A percentile compares a stretch with the other conserved stretches of the same genome.
These are phyloP conservation scores for Eumerus sabulonum DNA, from an alignment of 2,888 invertebrate genomes.

Conservation along the genomic window DNA sequence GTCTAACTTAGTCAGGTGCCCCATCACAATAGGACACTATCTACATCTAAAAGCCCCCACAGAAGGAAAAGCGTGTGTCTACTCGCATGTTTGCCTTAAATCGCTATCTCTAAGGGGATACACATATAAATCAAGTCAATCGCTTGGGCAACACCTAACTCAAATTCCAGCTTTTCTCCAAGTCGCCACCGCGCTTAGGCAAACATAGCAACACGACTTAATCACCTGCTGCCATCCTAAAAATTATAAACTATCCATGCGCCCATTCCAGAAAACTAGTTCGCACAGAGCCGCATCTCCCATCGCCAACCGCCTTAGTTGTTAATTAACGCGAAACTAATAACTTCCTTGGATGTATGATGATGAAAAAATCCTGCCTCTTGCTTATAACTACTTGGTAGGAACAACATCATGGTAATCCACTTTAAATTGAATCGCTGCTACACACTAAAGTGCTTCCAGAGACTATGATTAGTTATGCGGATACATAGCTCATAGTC, in stretches of 20 bases:
- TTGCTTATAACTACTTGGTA: neutral
- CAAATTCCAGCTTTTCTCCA: neutral
- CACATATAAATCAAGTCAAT: too few relatives aligned
- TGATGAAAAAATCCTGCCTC: slow-evolving; percentile 58
- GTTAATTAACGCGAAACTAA: slow-evolving; percentile 52
- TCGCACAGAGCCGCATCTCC: slow-evolving; percentile 5
- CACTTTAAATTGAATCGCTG: slow-evolving; percentile 52
- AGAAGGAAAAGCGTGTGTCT: too few relatives aligned
- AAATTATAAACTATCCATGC: slow-evolving; percentile 29
- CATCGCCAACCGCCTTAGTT: neutral
- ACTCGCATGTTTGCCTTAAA: too few relatives aligned
- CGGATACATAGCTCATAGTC: neutral
- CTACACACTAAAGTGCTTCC: neutral
- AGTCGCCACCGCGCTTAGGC: neutral
- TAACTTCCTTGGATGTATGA: slow-evolving; percentile 53
- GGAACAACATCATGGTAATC: slow-evolving; percentile 46
- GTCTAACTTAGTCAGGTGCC: too few relatives aligned
- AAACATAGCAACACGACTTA: slow-evolving; percentile 19
- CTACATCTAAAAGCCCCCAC: too few relatives aligned
- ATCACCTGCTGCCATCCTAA: slow-evolving; percentile 45
- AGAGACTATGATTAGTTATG: slow-evolving; percentile 28
- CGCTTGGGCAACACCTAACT: too few relatives aligned
- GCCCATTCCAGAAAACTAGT: slow-evolving; percentile 57
- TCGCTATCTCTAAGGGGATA: too few relatives aligned
- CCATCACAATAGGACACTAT: too few relatives aligned